A percentile compares a stretch with the other conserved stretches of the same genome.
Conservation (phyloP, 2,113 vertebrate genomes). For the Cathartes aura region DNA sequence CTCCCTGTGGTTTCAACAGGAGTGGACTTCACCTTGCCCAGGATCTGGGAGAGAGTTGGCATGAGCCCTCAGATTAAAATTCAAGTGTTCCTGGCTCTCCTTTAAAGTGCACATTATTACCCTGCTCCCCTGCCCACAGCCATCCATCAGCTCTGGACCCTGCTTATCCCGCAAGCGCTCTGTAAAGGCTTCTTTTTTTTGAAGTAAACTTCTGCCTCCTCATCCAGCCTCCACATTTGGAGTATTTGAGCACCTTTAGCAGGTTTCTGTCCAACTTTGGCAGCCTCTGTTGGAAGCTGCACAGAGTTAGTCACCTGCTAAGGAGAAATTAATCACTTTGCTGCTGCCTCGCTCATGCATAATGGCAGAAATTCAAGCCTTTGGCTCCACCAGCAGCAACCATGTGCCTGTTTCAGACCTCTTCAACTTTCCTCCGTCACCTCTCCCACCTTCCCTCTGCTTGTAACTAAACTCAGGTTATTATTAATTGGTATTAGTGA, state of each 20-base stretch:
- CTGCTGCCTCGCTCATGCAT: neutral
- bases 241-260: constrained; percentile 6
- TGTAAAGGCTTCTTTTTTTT: neutral
- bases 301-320: neutral
- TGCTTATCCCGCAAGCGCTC: neutral
- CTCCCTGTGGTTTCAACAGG: neutral
- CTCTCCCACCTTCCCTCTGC: neutral
- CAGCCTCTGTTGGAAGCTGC: neutral
- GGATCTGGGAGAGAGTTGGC: neutral
- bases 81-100: neutral
- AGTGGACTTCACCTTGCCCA: neutral
- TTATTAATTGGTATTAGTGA: neutral
- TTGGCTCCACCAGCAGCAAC: neutral
- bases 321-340: constrained; percentile 49
- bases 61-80: neutral
- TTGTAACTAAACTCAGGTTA: neutral
- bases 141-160: neutral
- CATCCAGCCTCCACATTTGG: neutral
- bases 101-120: neutral
- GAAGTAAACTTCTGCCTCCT: neutral
- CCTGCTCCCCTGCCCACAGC: neutral
- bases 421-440: neutral
- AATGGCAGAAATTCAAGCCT: neutral
- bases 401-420: neutral
- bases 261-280: neutral